A percentile compares a stretch with the other conserved stretches of the same genome.
These are phyloP conservation scores for Dicycla oo DNA, from an alignment of 2,888 invertebrate genomes.

Conservation along the genomic window DNA sequence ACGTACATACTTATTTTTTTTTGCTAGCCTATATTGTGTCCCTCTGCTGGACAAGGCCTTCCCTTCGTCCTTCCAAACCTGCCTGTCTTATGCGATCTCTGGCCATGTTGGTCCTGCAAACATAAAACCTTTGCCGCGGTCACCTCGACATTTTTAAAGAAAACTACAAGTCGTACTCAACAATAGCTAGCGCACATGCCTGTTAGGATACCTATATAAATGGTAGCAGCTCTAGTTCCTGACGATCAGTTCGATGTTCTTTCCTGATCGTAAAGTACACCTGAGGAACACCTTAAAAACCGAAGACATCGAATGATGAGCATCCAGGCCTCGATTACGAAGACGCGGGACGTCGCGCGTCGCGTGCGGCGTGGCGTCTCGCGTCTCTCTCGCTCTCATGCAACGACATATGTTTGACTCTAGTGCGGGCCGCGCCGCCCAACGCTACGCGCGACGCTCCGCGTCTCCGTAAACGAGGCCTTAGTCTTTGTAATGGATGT, in stretches of 20 bases:
- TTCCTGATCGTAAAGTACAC: conserved; percentile 41
- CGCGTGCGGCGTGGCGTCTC: no score
- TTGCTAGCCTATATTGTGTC: background rate
- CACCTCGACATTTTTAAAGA: background rate
- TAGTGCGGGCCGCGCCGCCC: no score
- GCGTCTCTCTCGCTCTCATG: no score
- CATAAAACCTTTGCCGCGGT: background rate
- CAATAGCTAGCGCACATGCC: conserved; percentile 2
- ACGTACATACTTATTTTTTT: background rate
- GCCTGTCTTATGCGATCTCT: background rate
- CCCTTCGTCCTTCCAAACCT: background rate
- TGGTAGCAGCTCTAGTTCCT: conserved; percentile 3
- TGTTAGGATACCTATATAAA: conserved; percentile 13
- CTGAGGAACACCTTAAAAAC: conserved; percentile 11
- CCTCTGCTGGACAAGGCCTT: background rate
- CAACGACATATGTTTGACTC: no score
- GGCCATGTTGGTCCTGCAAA: background rate
- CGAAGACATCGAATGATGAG: conserved; percentile 12
- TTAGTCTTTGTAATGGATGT: conserved; percentile 31
- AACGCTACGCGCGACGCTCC: no score
- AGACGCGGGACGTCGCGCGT: no score
- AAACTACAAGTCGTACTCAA: conserved; percentile 4
- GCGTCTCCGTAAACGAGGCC: no score
- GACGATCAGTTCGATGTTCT: no score
- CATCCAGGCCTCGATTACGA: no score